Evolutionary conservation across 2,113 vertebrate genomes (phyloP).

Genomic region (Heliornis fulica): DNA sequence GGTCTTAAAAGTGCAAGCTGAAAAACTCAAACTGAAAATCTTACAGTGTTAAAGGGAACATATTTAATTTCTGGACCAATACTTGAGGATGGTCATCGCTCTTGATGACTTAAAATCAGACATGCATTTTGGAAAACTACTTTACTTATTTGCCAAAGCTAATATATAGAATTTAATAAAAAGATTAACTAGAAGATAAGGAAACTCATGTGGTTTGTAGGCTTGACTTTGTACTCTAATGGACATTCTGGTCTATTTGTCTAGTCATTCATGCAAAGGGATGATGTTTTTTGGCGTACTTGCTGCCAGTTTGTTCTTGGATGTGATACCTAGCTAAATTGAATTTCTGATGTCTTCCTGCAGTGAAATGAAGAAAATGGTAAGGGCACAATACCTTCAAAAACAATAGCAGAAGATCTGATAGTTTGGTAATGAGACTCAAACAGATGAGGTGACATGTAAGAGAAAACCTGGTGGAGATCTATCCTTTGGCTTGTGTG

Average conservation of each 20-base stretch:
- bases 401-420: not conserved
- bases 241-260: not conserved
- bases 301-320: not conserved
- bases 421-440: not conserved
- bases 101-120: not conserved
- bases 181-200: not conserved
- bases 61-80: not conserved
- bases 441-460: not conserved
- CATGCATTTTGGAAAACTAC: not conserved
- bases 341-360: not conserved
- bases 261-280: not conserved
- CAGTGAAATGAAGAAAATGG: not conserved
- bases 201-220: not conserved
- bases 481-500: not conserved
- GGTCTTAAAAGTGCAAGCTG: not conserved
- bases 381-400: not conserved
- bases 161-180: not conserved
- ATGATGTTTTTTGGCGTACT: not conserved
- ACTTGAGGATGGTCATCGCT: not conserved
- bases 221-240: not conserved
- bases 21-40: not conserved
- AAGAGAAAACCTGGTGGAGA: not conserved
- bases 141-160: not conserved
- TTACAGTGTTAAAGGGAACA: not conserved
- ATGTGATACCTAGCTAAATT: not conserved